Base-by-base conservation (phyloP, 53 echinoderm and acorn worm species). In the Mesocentrotus franciscanus region DNA sequence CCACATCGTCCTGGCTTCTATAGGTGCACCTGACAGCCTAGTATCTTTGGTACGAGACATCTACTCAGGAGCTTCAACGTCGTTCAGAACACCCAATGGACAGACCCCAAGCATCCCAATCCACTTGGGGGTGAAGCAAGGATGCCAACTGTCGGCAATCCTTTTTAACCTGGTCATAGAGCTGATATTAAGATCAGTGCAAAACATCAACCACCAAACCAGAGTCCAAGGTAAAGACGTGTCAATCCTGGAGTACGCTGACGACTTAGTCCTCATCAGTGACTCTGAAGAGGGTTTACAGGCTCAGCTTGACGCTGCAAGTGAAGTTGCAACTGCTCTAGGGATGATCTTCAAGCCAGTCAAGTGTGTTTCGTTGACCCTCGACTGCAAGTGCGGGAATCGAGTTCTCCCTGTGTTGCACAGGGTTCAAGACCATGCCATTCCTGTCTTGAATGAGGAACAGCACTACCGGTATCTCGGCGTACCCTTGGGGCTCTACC, bases 401-500 rank as follows among this genome's bases (percentile, higher is more conserved):
- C 1, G 1, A 24, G 71, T 70, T 70, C 71, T 70, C 24, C 71
- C 71, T 70, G 24, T 4, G 24, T 70, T 4, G 71, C 3, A 70
- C 4, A 70, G 1, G 17, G 24, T 70, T 24, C 71, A 70, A 70
- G 24, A 17, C 71, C 71, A 70, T 17, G 71, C 71, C 71, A 70
- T 70, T 24, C 71, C 17, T 20, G 96, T 85, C 29, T 30, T 96
- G 68, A 24, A 92, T 10, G 87, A 85, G 58, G 93, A 92, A 59
- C 34, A 92, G 56, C 92, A 93, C 68, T 92, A 96, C 87, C 85
- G 56, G 6, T 95, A 95, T 61, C 92, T 92, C 14, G 91, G 92
- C 22, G 79, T 95, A 32, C 95, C 95, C 90, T 78, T 95, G 61
- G 95, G 95, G 36, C 57, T 95, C 32, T 95, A 95, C 91, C 18